Evolutionary conservation across 2,797 vertebrate species (phyloP), one percentile per base, ranked within the genome.

Genomic region (Lindbergichthys nudifrons): DNA sequence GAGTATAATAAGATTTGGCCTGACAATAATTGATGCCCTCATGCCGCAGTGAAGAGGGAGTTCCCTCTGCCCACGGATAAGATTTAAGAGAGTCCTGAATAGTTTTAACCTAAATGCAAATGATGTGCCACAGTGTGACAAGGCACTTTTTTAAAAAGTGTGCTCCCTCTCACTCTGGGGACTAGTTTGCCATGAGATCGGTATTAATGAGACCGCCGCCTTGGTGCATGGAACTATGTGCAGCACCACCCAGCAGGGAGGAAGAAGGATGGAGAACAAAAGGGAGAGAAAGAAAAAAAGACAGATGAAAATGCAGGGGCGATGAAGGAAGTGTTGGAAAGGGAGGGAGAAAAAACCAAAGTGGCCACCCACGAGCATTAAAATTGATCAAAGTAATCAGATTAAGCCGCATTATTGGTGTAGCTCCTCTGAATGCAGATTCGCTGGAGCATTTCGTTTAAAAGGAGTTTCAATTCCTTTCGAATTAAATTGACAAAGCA

Each of bases 101-200:
- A 83, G 77, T 86, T 89, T 87, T 81, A 92, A 88, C 88, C 89
- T 88, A 89, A 83, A 90, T 93, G 90, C 90, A 92, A 92, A 92
- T 89, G 65, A 88, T 77, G 75, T 88, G 88, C 80, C 84, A 81
- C 67, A 77, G 73, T 87, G 85, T 90, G 90, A 93, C 91, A 89
- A 77, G 84, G 79, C 88, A 86, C 81, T 88, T 36, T 19, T 91
- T 87, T 80, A 76, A 78, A 82, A 82, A 75, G 76, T 74, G 75
- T 70, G 64, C 76, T 73, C 65, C 36, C 66, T 39, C 77, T 64
- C 54, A 48, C 57, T 65, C 88, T 0, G 51, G 84, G 84, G 91
- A 80, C 86, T 76, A 86, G 83, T 91, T 88, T 81, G 70, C 84
- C 75, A 75, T 73, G 83, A 89, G 88, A 94, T 88, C 52, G 72